Evolutionary conservation across 2,888 invertebrate species (phyloP), one percentile per base, ranked within the genome.

Genomic region (Cenopis cana): DNA sequence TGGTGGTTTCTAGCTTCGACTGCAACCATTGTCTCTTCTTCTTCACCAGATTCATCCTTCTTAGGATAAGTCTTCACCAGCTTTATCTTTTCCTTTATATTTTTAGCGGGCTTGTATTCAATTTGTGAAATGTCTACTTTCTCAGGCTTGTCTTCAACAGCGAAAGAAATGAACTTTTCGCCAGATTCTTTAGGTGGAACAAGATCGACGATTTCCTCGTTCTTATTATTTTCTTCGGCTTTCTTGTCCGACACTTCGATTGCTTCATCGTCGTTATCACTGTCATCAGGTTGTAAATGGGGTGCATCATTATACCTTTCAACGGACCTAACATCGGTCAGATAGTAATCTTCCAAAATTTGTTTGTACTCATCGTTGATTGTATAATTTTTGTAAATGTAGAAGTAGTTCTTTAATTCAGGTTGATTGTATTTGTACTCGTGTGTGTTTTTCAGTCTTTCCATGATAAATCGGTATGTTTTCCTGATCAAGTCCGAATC

Each of bases 381-480:
- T 0, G 95, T 94, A 79, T 95, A 94, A 77, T 95, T 95, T 78
- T 95, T 95, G 82, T 95, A 96, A 8, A 96, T 94, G 77, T 96
- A 96, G 78, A 96, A 94, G 91, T 94, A 96, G 77, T 95, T 95
- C 80, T 95, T 95, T 75, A 96, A 88, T 76, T 95, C 95, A 0
- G 95, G 95, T 71, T 91, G 89, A 74, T 94, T 94, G 67, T 88
- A 85, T 83, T 91, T 90, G 75, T 92, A 93, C 73, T 91, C 89
- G 64, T 92, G 87, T 2, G 85, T 90, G 62, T 94, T 94, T 75
- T 90, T 93, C n/a, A 94, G 79, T 59, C 93, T 86, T 64, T 93
- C 89, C 87, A 94, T 90, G 9, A 94, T 91, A 59, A 85, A 89
- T 6, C 86, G 88, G 80, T 92, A 95, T 9, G 92, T 91, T 71